Percentiles rank a stretch among this genome's conserved stretches.
These are phyloP conservation scores for Aleadryas rufinucha DNA, from an alignment of 2,113 vertebrate genomes.

Conservation along the genomic window DNA sequence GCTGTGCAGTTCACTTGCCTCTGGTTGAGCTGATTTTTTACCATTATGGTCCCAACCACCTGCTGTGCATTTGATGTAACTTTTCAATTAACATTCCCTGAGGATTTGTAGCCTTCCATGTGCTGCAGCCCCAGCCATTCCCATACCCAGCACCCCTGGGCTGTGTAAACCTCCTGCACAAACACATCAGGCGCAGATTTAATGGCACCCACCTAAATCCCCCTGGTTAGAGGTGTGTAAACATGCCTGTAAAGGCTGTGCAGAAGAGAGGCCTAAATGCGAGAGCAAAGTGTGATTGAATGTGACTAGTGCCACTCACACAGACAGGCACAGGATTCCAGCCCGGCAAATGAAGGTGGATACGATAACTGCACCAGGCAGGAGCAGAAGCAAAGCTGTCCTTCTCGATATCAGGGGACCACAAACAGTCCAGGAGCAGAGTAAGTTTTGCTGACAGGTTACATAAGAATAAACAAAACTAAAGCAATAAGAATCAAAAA, in stretches of 20 bases:
- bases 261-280: background rate
- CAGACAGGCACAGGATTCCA: conserved; percentile 41
- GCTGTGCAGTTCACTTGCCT: background rate
- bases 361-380: conserved; percentile 13
- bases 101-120: background rate
- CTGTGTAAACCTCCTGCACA: background rate
- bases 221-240: background rate
- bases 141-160: background rate
- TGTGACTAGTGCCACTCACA: conserved; percentile 54
- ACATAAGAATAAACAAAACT: conserved; percentile 68
- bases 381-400: conserved; percentile 61
- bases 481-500: conserved; percentile 43
- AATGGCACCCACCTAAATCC: background rate
- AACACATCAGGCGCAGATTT: background rate
- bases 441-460: conserved; percentile 61
- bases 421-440: conserved; percentile 9
- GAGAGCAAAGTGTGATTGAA: conserved; percentile 29
- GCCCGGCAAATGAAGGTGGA: background rate
- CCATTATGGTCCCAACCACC: background rate
- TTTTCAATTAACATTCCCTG: conserved; percentile 2
- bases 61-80: background rate
- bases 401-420: conserved; percentile 50
- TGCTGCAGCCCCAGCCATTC: background rate
- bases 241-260: background rate
- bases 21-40: background rate